Evolutionary conservation across 2,888 invertebrate species (phyloP).

Genomic region (Hydrotaea cyrtoneurina): DNA sequence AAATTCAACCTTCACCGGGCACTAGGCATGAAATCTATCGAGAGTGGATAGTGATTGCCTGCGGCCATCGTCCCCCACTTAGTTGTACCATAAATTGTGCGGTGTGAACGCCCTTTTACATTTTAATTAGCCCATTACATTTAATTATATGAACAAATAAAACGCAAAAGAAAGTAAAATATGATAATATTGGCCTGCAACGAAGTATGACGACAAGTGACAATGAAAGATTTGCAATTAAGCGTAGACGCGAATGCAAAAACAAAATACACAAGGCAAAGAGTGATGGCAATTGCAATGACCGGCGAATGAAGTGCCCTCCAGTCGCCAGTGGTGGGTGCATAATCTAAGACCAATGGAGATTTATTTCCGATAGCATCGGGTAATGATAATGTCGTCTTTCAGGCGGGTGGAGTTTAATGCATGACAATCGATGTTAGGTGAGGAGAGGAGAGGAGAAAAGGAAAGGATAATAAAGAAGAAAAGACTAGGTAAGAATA

Average conservation of each 20-base stretch:
- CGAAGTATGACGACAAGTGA: constrained; percentile 2
- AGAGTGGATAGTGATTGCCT: no score
- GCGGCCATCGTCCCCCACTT: no score
- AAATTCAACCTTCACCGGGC: no score
- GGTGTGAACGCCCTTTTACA: not conserved
- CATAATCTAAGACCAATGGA: not conserved
- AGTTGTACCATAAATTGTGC: no score
- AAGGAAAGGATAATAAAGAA: no score
- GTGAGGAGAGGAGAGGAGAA: not conserved
- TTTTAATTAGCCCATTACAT: not conserved
- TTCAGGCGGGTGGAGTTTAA: constrained; percentile 44
- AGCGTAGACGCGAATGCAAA: not conserved
- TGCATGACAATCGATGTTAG: constrained; percentile 34
- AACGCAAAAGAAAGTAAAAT: not conserved
- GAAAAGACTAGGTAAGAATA: no score
- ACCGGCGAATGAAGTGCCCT: constrained; percentile 19
- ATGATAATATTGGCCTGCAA: not conserved
- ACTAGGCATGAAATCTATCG: no score
- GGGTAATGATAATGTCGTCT: constrained; percentile 40
- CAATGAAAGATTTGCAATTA: constrained; percentile 39
- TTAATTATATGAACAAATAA: not conserved
- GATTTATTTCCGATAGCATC: not conserved
- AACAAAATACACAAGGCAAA: constrained; percentile 1
- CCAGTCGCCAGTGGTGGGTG: not conserved
- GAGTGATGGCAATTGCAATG: not conserved